Evolutionary conservation across 1,140 invertebrate species (phyloP).

Genomic region (Bombus huntii): DNA sequence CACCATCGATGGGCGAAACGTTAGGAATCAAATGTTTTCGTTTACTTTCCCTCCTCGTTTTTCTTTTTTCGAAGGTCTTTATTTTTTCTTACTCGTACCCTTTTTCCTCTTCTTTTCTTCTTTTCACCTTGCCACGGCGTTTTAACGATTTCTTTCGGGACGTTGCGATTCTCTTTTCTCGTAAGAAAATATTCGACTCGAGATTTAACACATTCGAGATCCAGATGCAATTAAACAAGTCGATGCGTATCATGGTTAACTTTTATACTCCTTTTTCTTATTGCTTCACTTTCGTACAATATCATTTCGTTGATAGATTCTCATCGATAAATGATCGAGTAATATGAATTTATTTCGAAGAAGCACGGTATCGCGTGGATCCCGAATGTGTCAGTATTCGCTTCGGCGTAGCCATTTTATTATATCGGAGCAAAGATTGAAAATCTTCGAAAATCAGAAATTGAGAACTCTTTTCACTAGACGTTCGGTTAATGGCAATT

Average conservation of each 20-base stretch:
- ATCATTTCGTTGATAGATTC: no score
- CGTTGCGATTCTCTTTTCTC: background rate
- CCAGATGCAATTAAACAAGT: background rate
- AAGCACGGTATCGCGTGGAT: background rate
- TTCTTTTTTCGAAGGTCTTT: background rate
- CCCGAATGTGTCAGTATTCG: background rate
- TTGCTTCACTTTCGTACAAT: background rate
- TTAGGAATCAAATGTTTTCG: constrained; percentile 49
- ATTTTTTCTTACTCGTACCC: background rate
- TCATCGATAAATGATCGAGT: no score
- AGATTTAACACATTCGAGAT: background rate
- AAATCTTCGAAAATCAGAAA: background rate
- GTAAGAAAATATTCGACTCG: background rate
- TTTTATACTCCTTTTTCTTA: background rate
- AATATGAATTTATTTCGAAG: background rate
- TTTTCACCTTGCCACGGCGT: background rate
- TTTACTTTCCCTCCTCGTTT: background rate
- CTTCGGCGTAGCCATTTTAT: background rate
- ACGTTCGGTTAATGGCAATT: background rate
- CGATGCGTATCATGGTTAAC: background rate
- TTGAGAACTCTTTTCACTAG: background rate
- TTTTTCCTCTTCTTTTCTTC: constrained; percentile 21
- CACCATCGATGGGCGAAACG: constrained; percentile 34
- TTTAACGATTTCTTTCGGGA: background rate
- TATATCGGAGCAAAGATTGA: background rate